These are phyloP conservation scores for Drosophila pruinosa DNA, from an alignment of 1,140 invertebrate genomes.

Conservation along the genomic window DNA sequence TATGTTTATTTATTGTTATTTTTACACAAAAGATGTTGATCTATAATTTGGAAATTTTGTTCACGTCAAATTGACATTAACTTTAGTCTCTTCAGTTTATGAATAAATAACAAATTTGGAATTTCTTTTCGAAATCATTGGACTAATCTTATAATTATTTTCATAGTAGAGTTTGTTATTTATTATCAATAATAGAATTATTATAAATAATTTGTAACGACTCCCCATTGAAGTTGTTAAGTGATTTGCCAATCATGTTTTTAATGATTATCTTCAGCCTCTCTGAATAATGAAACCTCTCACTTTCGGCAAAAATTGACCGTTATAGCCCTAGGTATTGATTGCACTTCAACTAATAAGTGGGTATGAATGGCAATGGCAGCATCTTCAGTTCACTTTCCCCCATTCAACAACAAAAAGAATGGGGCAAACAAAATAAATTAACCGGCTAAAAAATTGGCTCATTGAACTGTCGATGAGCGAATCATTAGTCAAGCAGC, in stretches of 20 bases:
- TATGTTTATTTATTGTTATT: background rate
- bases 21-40: too few species aligned
- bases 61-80: too few species aligned
- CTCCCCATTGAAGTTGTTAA: background rate
- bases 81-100: too few species aligned
- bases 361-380: slow-evolving; percentile 30
- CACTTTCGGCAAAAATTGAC: slow-evolving; percentile 23
- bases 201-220: background rate
- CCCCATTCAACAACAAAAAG: slow-evolving; percentile 44
- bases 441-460: slow-evolving; percentile 54
- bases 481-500: slow-evolving; percentile 70
- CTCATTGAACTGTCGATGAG: slow-evolving; percentile 76
- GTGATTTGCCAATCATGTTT: slow-evolving; percentile 3
- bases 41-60: too few species aligned
- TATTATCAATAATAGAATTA: too few species aligned
- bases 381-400: slow-evolving; percentile 64
- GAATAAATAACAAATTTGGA: too few species aligned
- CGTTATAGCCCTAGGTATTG: slow-evolving; percentile 15
- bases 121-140: too few species aligned
- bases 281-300: slow-evolving; percentile 11
- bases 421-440: background rate
- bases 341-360: slow-evolving; percentile 27
- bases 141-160: too few species aligned
- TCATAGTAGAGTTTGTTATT: too few species aligned
- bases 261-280: background rate